Base-by-base conservation (phyloP, 2,797 vertebrate species). In the Lates japonicus region DNA sequence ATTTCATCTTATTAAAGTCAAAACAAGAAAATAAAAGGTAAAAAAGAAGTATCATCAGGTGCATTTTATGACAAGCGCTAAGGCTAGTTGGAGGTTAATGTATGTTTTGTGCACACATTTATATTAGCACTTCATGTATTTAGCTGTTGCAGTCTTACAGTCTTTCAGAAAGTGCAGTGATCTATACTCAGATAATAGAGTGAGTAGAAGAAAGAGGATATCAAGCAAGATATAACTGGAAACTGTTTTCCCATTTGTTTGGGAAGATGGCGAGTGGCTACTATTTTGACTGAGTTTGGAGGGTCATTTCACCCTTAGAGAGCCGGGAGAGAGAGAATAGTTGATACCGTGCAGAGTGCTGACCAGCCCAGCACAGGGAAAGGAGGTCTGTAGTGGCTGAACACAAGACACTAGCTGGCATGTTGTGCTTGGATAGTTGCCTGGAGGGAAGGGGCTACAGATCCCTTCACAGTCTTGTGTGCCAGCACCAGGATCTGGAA, bases 401-500 rank as follows among this genome's bases (percentile, higher is more conserved):
- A 83, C 77, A 83, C 78, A 78, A 76, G 84, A 91, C 74, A 78
- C 76, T 84, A 54, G 78, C 85, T 81, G 83, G 85, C 84, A 77
- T 85, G 78, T 79, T 46, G 63, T 37, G 55, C 69, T 29, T 93
- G 91, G 89, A 89, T 48, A 14, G 73, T 46, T 86, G 89, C 83
- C 88, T 88, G 87, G 77, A 82, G 86, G 74, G 72, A 80, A 83
- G 70, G 75, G 72, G 69, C 74, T 55, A 80, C 60, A 76, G 80
- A 88, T 87, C 76, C 73, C 70, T 79, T 76, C 70, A 77, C 69
- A 77, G 83, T 42, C 39, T 31, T 67, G 57, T 67, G 71, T 80
- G 83, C 83, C 89, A 89, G 54, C 75, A 76, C 59, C 70, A 87
- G 85, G 76, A 87, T 85, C 90, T 89, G 61, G 80, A 88, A 83